Percentiles rank a stretch among this genome's conserved stretches.
Conservation (phyloP, 2,113 vertebrate species). For the Spea bombifrons region DNA sequence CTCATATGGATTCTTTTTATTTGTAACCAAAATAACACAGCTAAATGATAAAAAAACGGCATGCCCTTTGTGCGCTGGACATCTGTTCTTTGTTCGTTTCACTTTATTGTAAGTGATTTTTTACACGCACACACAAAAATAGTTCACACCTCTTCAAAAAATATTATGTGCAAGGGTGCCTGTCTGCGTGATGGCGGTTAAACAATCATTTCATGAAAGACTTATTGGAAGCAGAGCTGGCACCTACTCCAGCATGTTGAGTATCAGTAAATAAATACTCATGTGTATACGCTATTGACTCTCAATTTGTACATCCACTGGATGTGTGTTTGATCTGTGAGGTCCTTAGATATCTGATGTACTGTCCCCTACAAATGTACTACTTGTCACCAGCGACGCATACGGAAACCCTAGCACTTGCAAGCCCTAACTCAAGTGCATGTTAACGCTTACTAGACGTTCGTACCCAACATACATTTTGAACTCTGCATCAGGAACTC, state of each 20-base stretch:
- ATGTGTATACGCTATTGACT: no score
- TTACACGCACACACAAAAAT: constrained; percentile 46
- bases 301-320: no score
- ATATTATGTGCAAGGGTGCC: constrained; percentile 42
- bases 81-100: constrained; percentile 48
- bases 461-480: no score
- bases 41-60: constrained; percentile 40
- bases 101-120: constrained; percentile 28
- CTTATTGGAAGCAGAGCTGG: constrained; percentile 35
- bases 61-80: constrained; percentile 41
- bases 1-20: constrained; percentile 28
- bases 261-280: neutral
- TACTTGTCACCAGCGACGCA: no score
- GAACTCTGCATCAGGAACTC: no score
- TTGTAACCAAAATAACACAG: constrained; percentile 36
- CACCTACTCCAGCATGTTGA: constrained; percentile 7
- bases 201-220: constrained; percentile 25
- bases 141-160: constrained; percentile 47
- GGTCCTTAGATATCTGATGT: no score
- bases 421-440: no score
- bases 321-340: no score
- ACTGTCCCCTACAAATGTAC: no score
- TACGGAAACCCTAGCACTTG: no score
- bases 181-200: constrained; percentile 30
- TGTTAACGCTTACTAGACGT: no score